phyloP scores from a whole-genome alignment of 2,888 invertebrate species.

The Acholoe squamosa region DNA sequence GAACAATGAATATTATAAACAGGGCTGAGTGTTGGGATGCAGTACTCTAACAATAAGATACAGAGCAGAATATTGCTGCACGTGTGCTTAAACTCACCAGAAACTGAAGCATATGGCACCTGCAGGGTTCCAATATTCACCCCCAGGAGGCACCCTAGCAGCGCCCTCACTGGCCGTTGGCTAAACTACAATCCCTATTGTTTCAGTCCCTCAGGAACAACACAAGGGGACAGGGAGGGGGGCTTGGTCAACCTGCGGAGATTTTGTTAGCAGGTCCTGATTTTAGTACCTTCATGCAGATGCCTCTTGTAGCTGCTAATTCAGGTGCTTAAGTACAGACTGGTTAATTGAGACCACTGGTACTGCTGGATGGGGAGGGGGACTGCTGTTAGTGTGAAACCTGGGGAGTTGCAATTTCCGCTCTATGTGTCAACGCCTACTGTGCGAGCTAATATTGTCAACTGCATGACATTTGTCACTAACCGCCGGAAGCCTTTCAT shows the following conservation, averaged over 20 bases:
- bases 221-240: slow-evolving; percentile 11
- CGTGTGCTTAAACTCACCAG: neutral
- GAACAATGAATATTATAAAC: neutral
- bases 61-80: neutral
- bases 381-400: neutral
- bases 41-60: slow-evolving; percentile 20
- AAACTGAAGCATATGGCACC: slow-evolving; percentile 47
- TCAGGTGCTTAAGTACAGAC: neutral
- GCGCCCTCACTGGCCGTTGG: slow-evolving; percentile 35
- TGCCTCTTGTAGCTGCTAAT: neutral
- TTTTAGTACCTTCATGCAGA: neutral
- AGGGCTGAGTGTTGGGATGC: neutral
- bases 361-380: neutral
- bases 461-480: slow-evolving; percentile 34
- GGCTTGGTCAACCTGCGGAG: neutral
- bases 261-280: neutral
- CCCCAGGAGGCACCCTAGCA: neutral
- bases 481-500: neutral
- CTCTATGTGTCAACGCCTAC: slow-evolving; percentile 10
- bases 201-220: slow-evolving; percentile 32
- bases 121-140: slow-evolving; percentile 50
- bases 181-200: slow-evolving; percentile 4
- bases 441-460: slow-evolving; percentile 45
- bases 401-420: slow-evolving; percentile 44
- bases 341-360: neutral